phyloP scores from a whole-genome alignment of 2,113 vertebrate genomes.

The Neodontobutis hainanensis region DNA sequence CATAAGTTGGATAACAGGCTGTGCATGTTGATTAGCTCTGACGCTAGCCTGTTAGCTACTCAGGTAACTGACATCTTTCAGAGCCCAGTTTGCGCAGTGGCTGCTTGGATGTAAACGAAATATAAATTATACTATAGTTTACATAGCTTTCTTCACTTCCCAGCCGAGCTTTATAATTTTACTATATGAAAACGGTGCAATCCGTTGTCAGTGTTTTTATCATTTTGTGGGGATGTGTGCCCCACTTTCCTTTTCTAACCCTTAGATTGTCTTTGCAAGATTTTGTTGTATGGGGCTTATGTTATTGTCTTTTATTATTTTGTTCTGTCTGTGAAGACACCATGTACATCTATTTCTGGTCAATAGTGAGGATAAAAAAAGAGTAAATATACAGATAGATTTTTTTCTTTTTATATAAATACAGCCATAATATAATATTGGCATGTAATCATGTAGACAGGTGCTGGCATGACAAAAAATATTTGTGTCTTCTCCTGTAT shows the following conservation, averaged over 20 bases:
- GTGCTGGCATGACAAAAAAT: neutral
- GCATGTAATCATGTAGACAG: neutral
- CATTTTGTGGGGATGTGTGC: neutral
- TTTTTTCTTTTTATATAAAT: neutral
- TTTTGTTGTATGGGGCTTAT: constrained; percentile 10
- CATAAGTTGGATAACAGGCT: constrained; percentile 70
- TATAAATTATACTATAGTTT: neutral
- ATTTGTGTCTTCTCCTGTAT: neutral
- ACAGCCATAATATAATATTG: no score
- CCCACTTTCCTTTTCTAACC: neutral
- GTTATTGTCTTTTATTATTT: constrained; percentile 1
- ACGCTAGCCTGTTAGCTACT: constrained; percentile 38
- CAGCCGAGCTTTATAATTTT: neutral
- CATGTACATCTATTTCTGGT: constrained; percentile 7
- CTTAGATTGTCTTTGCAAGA: neutral
- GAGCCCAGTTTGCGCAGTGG: constrained; percentile 18
- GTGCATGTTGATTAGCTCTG: constrained; percentile 75
- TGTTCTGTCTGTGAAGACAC: constrained; percentile 1
- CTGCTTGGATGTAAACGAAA: neutral
- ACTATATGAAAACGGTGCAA: neutral
- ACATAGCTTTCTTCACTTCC: neutral
- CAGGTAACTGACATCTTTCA: constrained; percentile 40
- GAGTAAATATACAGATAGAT: neutral
- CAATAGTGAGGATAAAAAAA: neutral
- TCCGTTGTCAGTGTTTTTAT: constrained; percentile 26